Evolutionary conservation across 2,113 vertebrate species (phyloP).

Genomic region (Pseudorasbora parva): DNA sequence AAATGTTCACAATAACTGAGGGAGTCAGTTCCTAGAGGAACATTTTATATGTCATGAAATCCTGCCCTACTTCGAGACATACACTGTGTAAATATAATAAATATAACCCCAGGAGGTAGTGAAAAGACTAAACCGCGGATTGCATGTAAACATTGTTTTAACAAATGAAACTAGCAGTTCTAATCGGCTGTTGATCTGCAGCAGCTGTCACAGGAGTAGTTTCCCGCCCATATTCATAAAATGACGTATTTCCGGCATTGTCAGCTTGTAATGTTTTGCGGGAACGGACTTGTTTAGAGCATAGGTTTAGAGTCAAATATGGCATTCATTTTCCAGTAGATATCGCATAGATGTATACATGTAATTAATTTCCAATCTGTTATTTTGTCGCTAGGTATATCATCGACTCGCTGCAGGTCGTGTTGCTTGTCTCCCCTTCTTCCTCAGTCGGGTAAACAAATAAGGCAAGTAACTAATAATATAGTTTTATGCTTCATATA

Average conservation of each 20-base stretch:
- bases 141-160: background rate
- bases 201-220: background rate
- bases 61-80: too few relatives aligned
- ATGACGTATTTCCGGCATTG: slow-evolving; percentile 63
- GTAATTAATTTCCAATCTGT: background rate
- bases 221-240: slow-evolving; percentile 58
- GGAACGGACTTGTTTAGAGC: background rate
- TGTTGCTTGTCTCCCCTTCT: background rate
- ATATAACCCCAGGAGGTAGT: too few relatives aligned
- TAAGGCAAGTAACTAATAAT: slow-evolving; percentile 5
- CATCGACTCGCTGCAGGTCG: background rate
- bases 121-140: too few relatives aligned
- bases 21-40: too few relatives aligned
- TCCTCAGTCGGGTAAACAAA: slow-evolving; percentile 24
- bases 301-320: slow-evolving; percentile 10
- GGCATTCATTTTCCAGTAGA: background rate
- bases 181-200: slow-evolving; percentile 3
- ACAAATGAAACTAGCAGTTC: background rate
- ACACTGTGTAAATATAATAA: too few relatives aligned
- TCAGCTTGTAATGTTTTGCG: slow-evolving; percentile 5
- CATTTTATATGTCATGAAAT: too few relatives aligned
- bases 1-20: too few relatives aligned
- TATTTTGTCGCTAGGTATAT: background rate
- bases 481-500: background rate
- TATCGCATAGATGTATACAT: background rate